Evolutionary conservation across 2,888 invertebrate genomes (phyloP), one percentile per base, ranked within the genome.

Genomic region (Venustoraphidia nigricollis): DNA sequence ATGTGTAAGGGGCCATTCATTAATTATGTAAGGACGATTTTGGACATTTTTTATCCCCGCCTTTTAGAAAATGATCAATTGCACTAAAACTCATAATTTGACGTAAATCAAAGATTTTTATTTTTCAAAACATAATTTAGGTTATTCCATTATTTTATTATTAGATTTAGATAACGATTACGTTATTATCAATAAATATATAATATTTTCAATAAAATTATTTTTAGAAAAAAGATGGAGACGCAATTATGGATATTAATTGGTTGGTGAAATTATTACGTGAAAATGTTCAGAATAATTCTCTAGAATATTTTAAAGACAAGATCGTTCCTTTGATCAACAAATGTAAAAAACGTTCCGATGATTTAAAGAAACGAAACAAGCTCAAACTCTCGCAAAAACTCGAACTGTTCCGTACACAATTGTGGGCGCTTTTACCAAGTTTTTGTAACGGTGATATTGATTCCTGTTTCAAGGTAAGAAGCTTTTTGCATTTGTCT

Each of bases 261-360:
- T 97, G 96, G 96, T 63, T 97, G 11, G 62, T 96, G 27, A 93
- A 94, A 0, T 77, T 96, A 0, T 63, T 97, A 47, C 83, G 88
- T 56, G 89, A 91, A 60, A 87, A 86, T 57, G 79, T 91, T 8
- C 71, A 71, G 42, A 73, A 79, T 52, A 83, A 92, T 0, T 79
- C 85, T 10, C 64, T 97, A 11, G 75, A 77, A 50, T 91, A 78
- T 62, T 96, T 94, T 62, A 76, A 79, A 0, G 77, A 83, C 1
- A 76, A 80, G 48, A 84, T 96, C 57, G 66, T 94, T 13, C 89
- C 91, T 8, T 66, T 95, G 60, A 90, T 90, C 0, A 70, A 77
- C 0, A 74, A 77, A 55, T 85, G 90, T 59, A 75, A 83, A 58
- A 71, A 68, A 49, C 77, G 75, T 55, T 75, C 81, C 9, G 66